phyloP scores from a whole-genome alignment of 1,140 invertebrate genomes.

The Polypedilum pembai region DNA sequence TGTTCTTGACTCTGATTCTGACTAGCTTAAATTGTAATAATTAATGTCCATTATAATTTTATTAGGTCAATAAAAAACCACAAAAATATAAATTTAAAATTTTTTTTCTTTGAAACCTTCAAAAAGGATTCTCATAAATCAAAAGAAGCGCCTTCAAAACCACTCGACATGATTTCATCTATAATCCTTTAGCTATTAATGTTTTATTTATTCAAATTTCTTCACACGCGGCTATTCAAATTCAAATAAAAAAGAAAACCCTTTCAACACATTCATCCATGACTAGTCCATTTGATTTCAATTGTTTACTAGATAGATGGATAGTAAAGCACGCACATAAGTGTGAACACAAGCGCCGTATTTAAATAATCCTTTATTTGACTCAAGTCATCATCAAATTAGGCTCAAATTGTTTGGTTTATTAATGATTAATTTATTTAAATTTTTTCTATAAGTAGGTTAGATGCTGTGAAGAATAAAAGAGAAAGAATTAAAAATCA shows the following conservation, averaged over 20 bases:
- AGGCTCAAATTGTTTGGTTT: not conserved
- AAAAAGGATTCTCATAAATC: not conserved
- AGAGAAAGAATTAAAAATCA: too few species aligned
- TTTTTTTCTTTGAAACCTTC: too few species aligned
- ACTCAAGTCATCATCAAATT: not conserved
- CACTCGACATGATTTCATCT: not conserved
- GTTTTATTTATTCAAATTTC: not conserved
- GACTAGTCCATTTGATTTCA: too few species aligned
- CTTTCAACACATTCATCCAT: not conserved
- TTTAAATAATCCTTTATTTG: not conserved
- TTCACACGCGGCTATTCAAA: not conserved
- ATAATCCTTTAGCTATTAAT: not conserved
- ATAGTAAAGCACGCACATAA: too few species aligned
- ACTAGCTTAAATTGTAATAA: too few species aligned
- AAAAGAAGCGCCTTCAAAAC: not conserved
- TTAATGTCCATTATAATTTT: too few species aligned
- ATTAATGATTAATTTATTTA: constrained; percentile 7
- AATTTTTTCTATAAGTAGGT: constrained; percentile 3
- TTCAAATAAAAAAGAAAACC: not conserved
- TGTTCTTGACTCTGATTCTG: too few species aligned
- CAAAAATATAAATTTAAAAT: too few species aligned
- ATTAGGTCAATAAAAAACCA: too few species aligned
- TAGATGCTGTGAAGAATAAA: not conserved
- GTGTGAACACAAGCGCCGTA: not conserved
- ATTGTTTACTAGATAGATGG: too few species aligned